A percentile compares a stretch with the other conserved stretches of the same genome.
Evolutionary conservation across 2,113 vertebrate genomes (phyloP).

Genomic region (Psettodes erumei): DNA sequence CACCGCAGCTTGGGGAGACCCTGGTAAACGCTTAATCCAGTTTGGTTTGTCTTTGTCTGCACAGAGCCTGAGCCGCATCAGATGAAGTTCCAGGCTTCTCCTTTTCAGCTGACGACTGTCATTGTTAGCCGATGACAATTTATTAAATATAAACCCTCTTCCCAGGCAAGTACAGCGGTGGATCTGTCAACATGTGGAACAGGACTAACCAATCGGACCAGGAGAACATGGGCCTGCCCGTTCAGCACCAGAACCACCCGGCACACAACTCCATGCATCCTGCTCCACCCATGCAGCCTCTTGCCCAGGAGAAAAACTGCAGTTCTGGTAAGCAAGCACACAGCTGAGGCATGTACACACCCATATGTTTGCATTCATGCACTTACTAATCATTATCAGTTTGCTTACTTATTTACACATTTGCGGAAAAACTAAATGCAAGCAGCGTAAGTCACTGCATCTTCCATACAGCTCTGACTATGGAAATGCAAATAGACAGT

Average conservation of each 20-base stretch:
- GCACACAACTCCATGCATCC: constrained; percentile 57
- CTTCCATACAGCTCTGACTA: background rate
- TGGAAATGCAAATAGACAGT: background rate
- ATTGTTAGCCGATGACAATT: constrained; percentile 7
- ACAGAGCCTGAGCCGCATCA: background rate
- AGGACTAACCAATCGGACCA: constrained; percentile 88
- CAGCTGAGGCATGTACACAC: background rate
- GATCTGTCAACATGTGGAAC: constrained; percentile 95
- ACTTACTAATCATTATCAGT: background rate
- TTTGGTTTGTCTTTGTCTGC: background rate
- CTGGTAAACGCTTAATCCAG: constrained; percentile 69
- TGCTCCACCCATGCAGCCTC: constrained; percentile 67
- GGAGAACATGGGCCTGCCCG: constrained; percentile 76
- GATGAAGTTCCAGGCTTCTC: background rate
- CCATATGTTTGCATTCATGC: background rate
- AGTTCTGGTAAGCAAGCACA: constrained; percentile 83
- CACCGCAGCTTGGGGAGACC: constrained; percentile 97
- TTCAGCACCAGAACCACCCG: constrained; percentile 73
- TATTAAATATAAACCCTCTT: constrained; percentile 3
- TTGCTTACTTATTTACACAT: no score
- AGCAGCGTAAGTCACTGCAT: background rate
- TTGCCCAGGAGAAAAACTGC: constrained; percentile 83
- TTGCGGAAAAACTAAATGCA: background rate
- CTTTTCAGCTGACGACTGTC: background rate
- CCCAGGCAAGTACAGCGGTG: constrained; percentile 68